Evolutionary conservation across 2,113 vertebrate genomes (phyloP).

Genomic region (Erythrolamprus reginae): DNA sequence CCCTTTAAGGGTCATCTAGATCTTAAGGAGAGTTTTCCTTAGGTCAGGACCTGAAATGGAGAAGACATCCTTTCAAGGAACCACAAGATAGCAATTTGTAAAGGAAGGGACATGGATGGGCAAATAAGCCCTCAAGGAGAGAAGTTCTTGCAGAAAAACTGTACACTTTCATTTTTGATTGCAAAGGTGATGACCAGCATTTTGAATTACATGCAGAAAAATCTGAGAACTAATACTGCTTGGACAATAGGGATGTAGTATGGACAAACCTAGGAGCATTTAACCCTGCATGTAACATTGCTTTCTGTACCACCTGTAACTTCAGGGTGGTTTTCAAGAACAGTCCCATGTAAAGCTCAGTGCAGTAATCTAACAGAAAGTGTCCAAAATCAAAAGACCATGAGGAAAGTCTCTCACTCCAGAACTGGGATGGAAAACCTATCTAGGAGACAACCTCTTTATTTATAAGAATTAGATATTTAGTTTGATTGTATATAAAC

Average conservation of each 20-base stretch:
- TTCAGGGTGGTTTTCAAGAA: background rate
- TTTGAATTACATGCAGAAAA: background rate
- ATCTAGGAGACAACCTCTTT: background rate
- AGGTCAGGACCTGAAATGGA: too few species aligned
- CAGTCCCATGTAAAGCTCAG: background rate
- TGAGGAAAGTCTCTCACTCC: background rate
- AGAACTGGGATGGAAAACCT: background rate
- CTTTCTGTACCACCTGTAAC: background rate
- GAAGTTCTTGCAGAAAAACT: background rate
- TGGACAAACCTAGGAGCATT: background rate
- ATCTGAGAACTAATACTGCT: background rate
- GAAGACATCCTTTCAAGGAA: background rate
- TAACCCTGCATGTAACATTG: background rate
- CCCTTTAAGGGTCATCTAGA: too few species aligned
- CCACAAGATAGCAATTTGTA: background rate
- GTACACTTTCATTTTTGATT: background rate
- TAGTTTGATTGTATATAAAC: background rate
- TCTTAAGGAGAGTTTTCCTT: too few species aligned
- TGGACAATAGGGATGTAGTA: background rate
- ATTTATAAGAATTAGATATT: constrained; percentile 4
- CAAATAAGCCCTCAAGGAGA: background rate
- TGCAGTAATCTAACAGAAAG: background rate
- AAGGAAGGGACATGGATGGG: background rate
- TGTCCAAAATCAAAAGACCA: background rate
- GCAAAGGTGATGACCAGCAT: background rate